A percentile compares a stretch with the other conserved stretches of the same genome.
These are phyloP conservation scores for Uria aalge DNA, from an alignment of 2,113 vertebrate species.

Conservation along the genomic window DNA sequence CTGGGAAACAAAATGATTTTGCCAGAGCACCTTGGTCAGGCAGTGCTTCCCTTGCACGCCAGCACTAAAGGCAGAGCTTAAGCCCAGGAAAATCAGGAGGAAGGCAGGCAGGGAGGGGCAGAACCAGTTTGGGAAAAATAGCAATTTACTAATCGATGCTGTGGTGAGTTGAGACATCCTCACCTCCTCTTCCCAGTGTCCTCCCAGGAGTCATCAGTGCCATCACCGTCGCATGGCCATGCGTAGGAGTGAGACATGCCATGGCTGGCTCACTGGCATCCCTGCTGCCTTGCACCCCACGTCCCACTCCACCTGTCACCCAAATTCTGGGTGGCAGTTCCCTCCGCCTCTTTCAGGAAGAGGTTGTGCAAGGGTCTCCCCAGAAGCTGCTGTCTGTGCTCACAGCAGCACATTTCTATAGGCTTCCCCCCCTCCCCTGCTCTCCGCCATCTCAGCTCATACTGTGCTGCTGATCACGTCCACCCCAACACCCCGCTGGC, in stretches of 20 bases:
- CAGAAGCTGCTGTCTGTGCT: background rate
- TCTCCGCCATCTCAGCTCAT: background rate
- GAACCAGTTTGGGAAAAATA: background rate
- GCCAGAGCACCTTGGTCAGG: background rate
- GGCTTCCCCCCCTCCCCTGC: accelerated
- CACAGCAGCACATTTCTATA: background rate
- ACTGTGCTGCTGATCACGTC: conserved; percentile 38
- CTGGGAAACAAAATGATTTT: background rate
- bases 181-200: background rate
- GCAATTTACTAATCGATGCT: background rate
- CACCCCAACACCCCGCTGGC: background rate
- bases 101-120: background rate
- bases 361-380: background rate
- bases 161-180: background rate
- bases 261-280: background rate
- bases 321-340: background rate
- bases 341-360: background rate
- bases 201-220: background rate
- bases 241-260: background rate
- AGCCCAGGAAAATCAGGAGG: background rate
- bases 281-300: accelerated
- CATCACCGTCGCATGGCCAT: background rate
- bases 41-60: background rate
- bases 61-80: background rate
- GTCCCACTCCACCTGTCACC: background rate